Evolutionary conservation across 2,113 vertebrate genomes (phyloP), one percentile per base, ranked within the genome.

Genomic region (Albula glossodonta): DNA sequence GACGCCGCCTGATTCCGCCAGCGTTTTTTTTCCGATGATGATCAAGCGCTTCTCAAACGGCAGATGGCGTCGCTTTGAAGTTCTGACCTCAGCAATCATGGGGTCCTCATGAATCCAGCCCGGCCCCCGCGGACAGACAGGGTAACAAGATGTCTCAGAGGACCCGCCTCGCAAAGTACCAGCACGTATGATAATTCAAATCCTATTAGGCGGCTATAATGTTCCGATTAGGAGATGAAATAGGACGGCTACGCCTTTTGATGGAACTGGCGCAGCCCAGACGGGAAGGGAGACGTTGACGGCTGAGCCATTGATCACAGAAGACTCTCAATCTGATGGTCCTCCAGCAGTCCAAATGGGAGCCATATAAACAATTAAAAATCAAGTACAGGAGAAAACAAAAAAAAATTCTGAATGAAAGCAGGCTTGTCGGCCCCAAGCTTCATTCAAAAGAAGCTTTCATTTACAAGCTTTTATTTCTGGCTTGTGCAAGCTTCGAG

Each of bases 1-100:
- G 56, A 66, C 77, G 63, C 31, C 49, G 80, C 41, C 78, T 66
- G 78, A 79, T 86, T 25, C 79, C 31, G 78, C 80, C 51, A 50
- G 52, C 77, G 11, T 53, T 83, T 41, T 41, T 41, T 86, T 70
- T 80, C 49, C 25, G 31, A 9, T 49, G 57, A 83, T 78, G 57
- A 88, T 83, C 63, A 85, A 86, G 85, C 57, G 49, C 51, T 63
- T 70, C 74, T 74, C 81, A 41, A 51, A 74, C 50, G 63, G 48
- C 51, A 88, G 87, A 88, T 48, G 56, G 77, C 70, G 70, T 70
- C 49, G 25, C 87, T 85, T 88, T 85, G 87, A 88, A 84, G 87
- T 83, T 60, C 50, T 60, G 80, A 86, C 87, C 78, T 83, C 11
- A 31, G 63, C 83, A 81, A 86, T 79, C 50, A 49, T 84, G 81